Percentiles rank a stretch among this genome's conserved stretches.
phyloP scores from a whole-genome alignment of 2,113 vertebrate genomes.

The Alligator sinensis region DNA sequence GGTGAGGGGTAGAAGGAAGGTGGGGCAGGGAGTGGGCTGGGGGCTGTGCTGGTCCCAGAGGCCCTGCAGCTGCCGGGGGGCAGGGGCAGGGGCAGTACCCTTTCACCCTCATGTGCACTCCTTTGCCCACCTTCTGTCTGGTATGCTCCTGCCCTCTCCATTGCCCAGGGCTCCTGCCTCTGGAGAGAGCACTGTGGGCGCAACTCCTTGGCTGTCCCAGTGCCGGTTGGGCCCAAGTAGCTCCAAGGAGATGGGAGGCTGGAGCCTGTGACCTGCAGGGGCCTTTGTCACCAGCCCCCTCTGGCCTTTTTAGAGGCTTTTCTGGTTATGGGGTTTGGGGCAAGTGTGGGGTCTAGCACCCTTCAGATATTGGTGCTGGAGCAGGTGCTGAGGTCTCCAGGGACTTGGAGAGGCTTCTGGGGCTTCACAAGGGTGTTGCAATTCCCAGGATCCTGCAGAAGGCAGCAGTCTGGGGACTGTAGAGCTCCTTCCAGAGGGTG shows the following conservation, averaged over 20 bases:
- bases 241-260: neutral
- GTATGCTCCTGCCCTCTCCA: no score
- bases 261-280: neutral
- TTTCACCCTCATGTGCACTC: neutral
- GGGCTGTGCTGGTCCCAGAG: neutral
- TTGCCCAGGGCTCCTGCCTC: neutral
- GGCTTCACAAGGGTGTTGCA: neutral
- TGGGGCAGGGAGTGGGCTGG: neutral
- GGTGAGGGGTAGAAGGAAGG: neutral
- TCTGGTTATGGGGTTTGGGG: no score
- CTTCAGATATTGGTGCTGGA: no score
- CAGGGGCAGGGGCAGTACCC: neutral
- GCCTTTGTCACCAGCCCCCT: neutral
- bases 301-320: no score
- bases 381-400: no score
- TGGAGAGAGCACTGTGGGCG: neutral
- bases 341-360: no score
- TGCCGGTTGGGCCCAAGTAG: neutral
- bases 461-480: no score
- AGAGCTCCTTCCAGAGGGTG: neutral
- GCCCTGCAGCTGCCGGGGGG: accelerated
- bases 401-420: neutral
- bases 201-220: neutral
- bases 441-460: neutral
- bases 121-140: no score